Base-by-base conservation (phyloP, 2,113 vertebrate genomes). In the Hemibagrus wyckioides region DNA sequence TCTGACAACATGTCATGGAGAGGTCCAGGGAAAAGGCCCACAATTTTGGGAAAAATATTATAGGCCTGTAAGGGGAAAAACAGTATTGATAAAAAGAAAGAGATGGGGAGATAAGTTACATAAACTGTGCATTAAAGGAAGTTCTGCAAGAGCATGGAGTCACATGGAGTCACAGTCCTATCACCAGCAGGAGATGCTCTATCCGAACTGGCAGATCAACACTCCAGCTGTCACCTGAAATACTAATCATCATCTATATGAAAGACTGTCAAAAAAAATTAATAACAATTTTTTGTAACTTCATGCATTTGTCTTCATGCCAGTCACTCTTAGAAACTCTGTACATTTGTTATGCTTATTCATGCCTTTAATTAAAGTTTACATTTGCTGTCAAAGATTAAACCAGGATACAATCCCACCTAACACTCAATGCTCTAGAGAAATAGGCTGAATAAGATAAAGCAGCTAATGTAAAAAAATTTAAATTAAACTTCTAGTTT, bases 21-120 rank as follows among this genome's bases (percentile, higher is more conserved):
- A 14, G 61, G 0, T 2, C 94, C 94, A 0, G 94, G 91, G 4
- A 94, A 91, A 87, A 90, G n/a, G 23, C 91, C 90, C 65, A 95
- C 41, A 61, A 94, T 0, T 6, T 1, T 5, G 0, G 93, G 85
- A n/a, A 91, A 94, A 54, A 94, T 75, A 82, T 93, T 93, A 86
- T 90, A 92, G 19, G 91, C 57, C 92, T 93, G 82, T 19, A 39
- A 50, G 59, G 33, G 23, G 6, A 59, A 63, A 13, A 80, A 17
- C 21, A 9, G 14, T 2, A 9, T 17, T 33, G 2, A 30, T 54
- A 9, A 30, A 15, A 82, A 44, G 9, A 6, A 28, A 19, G 6
- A 21, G 15, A n/a, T 33, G 50, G 8, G 33, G 4, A 54, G 50
- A 30, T 56, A 33, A 33, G n/a, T 30, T 79, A 54, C 14, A 52